Evolutionary conservation across 1,140 invertebrate genomes (phyloP).

Genomic region (Drosophila nigromelanica): DNA sequence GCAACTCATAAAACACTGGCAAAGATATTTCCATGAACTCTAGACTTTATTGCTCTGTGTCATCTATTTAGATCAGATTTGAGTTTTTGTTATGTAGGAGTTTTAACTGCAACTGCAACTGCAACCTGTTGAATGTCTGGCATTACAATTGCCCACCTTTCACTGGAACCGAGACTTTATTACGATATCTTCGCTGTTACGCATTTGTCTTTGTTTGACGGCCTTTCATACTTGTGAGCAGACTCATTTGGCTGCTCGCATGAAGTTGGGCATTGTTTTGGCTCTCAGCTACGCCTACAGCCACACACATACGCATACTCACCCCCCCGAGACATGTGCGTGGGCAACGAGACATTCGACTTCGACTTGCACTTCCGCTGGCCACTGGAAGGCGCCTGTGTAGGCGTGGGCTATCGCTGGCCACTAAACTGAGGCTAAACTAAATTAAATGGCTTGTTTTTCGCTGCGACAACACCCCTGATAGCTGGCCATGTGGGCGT

Average conservation of each 20-base stretch:
- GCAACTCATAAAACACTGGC: too few relatives aligned
- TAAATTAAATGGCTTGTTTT: conserved; percentile 6
- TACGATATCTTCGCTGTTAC: background rate
- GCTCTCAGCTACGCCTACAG: background rate
- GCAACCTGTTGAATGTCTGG: too few relatives aligned
- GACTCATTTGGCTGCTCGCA: background rate
- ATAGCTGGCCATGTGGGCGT: background rate
- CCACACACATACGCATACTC: background rate
- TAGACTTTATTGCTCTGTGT: too few relatives aligned
- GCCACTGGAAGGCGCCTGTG: background rate
- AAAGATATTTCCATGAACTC: too few relatives aligned
- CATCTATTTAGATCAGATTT: too few relatives aligned
- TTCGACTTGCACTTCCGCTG: conserved; percentile 20
- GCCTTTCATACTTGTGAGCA: background rate
- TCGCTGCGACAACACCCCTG: background rate
- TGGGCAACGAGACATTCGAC: conserved; percentile 3
- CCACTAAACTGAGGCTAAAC: background rate
- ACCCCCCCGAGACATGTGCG: background rate
- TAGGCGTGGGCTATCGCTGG: background rate
- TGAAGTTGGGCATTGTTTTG: conserved; percentile 1
- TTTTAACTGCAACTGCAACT: background rate
- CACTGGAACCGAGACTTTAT: background rate
- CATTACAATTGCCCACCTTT: background rate
- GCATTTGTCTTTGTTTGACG: too few relatives aligned
- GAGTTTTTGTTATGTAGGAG: too few relatives aligned